Evolutionary conservation across 1,140 invertebrate species (phyloP).

Genomic region (Chironomus striatipennis): DNA sequence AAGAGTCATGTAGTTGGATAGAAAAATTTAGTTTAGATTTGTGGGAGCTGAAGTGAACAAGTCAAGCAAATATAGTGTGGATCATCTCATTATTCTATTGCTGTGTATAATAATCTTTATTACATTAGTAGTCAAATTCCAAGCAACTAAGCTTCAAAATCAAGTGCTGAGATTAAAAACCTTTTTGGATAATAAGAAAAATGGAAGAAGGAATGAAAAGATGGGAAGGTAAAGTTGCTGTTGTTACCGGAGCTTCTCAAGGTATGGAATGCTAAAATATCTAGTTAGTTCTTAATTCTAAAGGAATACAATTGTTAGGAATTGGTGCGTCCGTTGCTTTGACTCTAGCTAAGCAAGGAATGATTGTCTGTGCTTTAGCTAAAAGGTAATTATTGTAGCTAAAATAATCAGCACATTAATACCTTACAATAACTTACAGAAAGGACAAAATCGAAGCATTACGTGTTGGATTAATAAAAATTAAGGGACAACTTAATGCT

Average conservation of each 20-base stretch:
- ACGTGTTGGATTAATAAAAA: conserved; percentile 23
- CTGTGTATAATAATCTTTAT: no score
- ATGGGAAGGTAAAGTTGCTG: conserved; percentile 44
- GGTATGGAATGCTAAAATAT: conserved; percentile 33
- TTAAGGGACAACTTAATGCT: conserved; percentile 39
- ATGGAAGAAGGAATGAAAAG: conserved; percentile 39
- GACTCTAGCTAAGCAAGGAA: conserved; percentile 40
- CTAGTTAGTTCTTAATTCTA: no score
- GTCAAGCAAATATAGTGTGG: background rate
- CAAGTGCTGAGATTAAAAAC: no score
- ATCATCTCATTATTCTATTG: background rate
- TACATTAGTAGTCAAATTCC: no score
- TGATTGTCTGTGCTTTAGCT: conserved; percentile 38
- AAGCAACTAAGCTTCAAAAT: no score
- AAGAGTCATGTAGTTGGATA: background rate
- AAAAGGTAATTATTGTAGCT: background rate
- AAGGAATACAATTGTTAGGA: no score
- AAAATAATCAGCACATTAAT: background rate
- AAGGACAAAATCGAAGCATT: conserved; percentile 17
- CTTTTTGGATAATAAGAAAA: background rate
- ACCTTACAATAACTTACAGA: background rate
- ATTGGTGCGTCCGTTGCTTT: conserved; percentile 40
- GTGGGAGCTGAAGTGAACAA: background rate
- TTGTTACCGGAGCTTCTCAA: conserved; percentile 47
- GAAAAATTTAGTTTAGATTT: background rate